A percentile compares a stretch with the other conserved stretches of the same genome.
Evolutionary conservation across 2,888 invertebrate species (phyloP).

Genomic region (Phortica magna): DNA sequence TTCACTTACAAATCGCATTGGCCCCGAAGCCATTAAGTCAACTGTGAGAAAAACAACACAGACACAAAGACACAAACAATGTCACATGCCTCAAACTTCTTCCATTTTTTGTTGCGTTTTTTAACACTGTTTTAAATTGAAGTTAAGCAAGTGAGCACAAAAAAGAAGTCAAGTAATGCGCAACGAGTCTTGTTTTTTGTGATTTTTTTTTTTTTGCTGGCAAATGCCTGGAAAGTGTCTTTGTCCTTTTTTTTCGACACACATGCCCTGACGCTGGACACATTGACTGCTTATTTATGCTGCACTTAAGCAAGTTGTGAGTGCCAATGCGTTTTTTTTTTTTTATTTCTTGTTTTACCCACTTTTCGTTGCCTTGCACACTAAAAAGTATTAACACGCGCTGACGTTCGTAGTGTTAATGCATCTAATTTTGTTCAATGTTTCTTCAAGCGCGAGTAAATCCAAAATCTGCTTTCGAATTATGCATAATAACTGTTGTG

Average conservation of each 20-base stretch:
- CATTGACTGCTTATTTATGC: conserved; percentile 50
- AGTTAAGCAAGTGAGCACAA: not conserved
- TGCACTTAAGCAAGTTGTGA: conserved; percentile 61
- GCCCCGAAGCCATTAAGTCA: conserved; percentile 72
- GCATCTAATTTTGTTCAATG: too few species aligned
- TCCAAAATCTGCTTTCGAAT: too few species aligned
- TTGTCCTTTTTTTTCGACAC: not conserved
- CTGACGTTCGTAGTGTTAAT: too few species aligned
- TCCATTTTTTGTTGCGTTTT: conserved; percentile 36
- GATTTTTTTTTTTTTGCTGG: conserved; percentile 19
- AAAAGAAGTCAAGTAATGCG: not conserved
- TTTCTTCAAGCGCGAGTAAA: too few species aligned
- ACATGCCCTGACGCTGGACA: not conserved
- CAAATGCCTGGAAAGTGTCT: conserved; percentile 10
- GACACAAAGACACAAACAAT: not conserved
- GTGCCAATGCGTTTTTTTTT: conserved; percentile 42
- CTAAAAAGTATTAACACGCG: too few species aligned
- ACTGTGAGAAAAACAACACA: conserved; percentile 38
- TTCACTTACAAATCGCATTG: conserved; percentile 74
- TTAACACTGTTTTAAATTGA: conserved; percentile 1
- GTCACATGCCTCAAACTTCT: conserved; percentile 24
- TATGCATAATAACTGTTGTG: too few species aligned
- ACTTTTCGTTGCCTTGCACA: not conserved
- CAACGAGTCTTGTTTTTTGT: conserved; percentile 16
- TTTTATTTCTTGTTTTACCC: not conserved